Evolutionary conservation across 1,140 invertebrate species (phyloP).

Genomic region (Magallana angulata): DNA sequence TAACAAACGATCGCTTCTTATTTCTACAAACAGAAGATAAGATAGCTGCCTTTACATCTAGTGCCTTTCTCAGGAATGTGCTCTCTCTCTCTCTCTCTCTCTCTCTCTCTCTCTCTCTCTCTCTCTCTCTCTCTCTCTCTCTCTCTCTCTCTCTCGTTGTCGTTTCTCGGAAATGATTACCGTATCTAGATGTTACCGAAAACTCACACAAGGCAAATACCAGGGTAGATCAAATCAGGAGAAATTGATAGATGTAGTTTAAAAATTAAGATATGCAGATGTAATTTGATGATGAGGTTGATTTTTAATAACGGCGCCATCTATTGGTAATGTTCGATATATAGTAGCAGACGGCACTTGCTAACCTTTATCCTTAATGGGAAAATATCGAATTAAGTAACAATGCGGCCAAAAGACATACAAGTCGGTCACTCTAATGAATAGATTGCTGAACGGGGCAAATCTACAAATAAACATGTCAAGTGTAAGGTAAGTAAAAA

Average conservation of each 20-base stretch:
- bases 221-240: too few species aligned
- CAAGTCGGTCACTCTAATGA: not conserved
- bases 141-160: too few species aligned
- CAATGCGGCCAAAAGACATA: too few species aligned
- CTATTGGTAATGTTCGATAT: too few species aligned
- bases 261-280: too few species aligned
- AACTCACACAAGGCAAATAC: too few species aligned
- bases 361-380: not conserved
- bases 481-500: not conserved
- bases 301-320: too few species aligned
- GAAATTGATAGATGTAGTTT: too few species aligned
- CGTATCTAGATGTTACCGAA: too few species aligned
- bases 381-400: slow-evolving; percentile 12
- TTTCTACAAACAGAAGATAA: slow-evolving; percentile 11
- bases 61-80: not conserved
- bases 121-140: slow-evolving; percentile 14
- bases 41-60: not conserved
- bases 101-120: slow-evolving; percentile 17
- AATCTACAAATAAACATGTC: not conserved
- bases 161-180: too few species aligned
- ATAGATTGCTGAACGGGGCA: not conserved
- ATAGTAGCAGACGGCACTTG: too few species aligned
- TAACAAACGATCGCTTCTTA: slow-evolving; percentile 20
- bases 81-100: not conserved
- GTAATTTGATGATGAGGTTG: too few species aligned